These are phyloP conservation scores for Xestia rhomboidea DNA, from an alignment of 2,888 invertebrate species.

Conservation along the genomic window DNA sequence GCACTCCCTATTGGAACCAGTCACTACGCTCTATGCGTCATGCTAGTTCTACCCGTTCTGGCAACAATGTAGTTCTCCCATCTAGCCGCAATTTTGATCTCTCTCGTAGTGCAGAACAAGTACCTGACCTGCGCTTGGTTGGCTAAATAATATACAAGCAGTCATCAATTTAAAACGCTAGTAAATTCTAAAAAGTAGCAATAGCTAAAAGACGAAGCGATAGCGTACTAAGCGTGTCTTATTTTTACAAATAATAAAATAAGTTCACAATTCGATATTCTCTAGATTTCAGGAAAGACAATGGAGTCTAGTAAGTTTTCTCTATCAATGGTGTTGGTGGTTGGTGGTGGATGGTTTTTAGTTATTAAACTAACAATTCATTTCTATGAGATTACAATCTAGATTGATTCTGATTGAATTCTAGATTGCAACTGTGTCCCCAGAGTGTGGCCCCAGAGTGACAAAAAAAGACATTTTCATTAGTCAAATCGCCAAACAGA, in stretches of 20 bases:
- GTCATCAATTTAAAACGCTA: neutral
- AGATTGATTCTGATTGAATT: neutral
- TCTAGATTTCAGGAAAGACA: neutral
- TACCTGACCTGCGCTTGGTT: too few relatives aligned
- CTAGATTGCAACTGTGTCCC: neutral
- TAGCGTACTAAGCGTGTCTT: neutral
- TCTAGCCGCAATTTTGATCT: neutral
- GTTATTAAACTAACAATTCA: neutral
- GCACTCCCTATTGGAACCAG: neutral
- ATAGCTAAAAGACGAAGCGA: neutral
- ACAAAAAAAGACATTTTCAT: neutral
- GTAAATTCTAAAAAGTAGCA: neutral
- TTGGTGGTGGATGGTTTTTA: too few relatives aligned
- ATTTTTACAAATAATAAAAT: neutral
- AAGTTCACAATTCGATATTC: neutral
- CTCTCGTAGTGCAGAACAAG: neutral
- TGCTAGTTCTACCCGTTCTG: neutral
- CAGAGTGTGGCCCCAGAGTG: neutral
- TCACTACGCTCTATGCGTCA: neutral
- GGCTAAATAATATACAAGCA: neutral
- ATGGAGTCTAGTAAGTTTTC: neutral
- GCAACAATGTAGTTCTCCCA: neutral
- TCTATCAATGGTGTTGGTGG: neutral
- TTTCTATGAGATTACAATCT: neutral
- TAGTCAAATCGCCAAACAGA: neutral